Evolutionary conservation across 53 echinoderm and acorn worm species (phyloP).

Genomic region (Holothuria scabra): DNA sequence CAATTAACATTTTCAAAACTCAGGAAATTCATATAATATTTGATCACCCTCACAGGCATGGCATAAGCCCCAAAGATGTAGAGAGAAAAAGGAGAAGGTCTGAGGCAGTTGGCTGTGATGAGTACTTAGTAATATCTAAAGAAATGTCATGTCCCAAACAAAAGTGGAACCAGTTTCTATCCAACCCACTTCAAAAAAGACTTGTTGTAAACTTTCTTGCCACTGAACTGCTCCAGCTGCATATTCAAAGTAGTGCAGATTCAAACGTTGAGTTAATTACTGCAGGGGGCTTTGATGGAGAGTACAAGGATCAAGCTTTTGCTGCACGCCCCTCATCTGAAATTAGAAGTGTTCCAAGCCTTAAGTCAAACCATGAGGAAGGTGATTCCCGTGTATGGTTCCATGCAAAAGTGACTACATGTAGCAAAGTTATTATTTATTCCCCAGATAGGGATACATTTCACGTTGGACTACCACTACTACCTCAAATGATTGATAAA

Average conservation of each 20-base stretch:
- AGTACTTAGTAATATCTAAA: neutral
- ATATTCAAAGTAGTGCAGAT: neutral
- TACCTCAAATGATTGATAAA: too few relatives aligned
- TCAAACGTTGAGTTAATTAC: too few relatives aligned
- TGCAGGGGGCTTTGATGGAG: too few relatives aligned
- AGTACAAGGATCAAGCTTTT: too few relatives aligned
- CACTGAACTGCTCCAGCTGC: neutral
- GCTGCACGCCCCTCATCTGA: too few relatives aligned
- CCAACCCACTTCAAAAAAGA: neutral
- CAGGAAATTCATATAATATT: slow-evolving; percentile 57
- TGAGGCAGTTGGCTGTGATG: neutral
- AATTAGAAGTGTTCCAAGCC: too few relatives aligned
- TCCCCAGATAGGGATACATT: too few relatives aligned
- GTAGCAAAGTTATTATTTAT: too few relatives aligned
- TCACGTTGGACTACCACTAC: too few relatives aligned
- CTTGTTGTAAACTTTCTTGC: slow-evolving; percentile 45
- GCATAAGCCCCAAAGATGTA: slow-evolving; percentile 57
- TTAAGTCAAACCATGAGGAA: too few relatives aligned
- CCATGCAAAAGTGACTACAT: too few relatives aligned
- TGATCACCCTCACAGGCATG: slow-evolving; percentile 60
- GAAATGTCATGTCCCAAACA: slow-evolving; percentile 16
- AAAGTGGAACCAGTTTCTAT: slow-evolving; percentile 50
- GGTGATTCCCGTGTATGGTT: too few relatives aligned
- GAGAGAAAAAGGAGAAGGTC: slow-evolving; percentile 41
- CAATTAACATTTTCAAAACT: neutral